Percentiles rank a stretch among this genome's conserved stretches.
These are phyloP conservation scores for Drosophila arizonae DNA, from an alignment of 1,140 invertebrate species.

Conservation along the genomic window DNA sequence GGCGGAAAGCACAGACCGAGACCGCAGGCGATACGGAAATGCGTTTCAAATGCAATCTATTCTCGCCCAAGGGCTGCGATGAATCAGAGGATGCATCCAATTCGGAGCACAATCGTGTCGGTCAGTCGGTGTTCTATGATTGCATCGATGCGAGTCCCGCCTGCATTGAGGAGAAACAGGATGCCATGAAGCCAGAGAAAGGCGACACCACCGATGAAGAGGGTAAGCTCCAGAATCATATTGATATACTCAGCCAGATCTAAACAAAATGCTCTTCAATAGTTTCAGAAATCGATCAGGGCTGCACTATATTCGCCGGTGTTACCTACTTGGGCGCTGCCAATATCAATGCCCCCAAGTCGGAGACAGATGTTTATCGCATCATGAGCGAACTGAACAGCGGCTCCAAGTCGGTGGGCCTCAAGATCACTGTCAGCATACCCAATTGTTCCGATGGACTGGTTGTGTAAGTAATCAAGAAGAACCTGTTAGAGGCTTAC, in stretches of 20 bases:
- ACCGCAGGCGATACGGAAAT: slow-evolving; percentile 51
- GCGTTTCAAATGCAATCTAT: slow-evolving; percentile 64
- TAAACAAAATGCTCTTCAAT: slow-evolving; percentile 39
- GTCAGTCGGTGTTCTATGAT: slow-evolving; percentile 84
- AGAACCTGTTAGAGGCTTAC: too few species aligned
- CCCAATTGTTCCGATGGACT: slow-evolving; percentile 94
- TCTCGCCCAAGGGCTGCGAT: slow-evolving; percentile 71
- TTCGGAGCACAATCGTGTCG: slow-evolving; percentile 74
- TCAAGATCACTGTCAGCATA: slow-evolving; percentile 95
- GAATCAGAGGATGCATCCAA: slow-evolving; percentile 72
- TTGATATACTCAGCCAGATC: neutral
- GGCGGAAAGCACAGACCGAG: slow-evolving; percentile 44
- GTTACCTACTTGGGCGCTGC: slow-evolving; percentile 97
- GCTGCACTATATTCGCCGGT: slow-evolving; percentile 95
- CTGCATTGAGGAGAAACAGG: slow-evolving; percentile 87
- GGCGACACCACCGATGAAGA: slow-evolving; percentile 87
- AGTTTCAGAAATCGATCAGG: slow-evolving; percentile 91
- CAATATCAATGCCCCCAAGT: slow-evolving; percentile 95
- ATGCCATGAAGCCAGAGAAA: slow-evolving; percentile 88
- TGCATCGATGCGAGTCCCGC: slow-evolving; percentile 84
- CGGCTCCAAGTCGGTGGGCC: slow-evolving; percentile 85
- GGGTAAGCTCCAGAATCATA: slow-evolving; percentile 82
- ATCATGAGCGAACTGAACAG: slow-evolving; percentile 96
- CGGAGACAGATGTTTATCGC: slow-evolving; percentile 96
- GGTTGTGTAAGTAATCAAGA: slow-evolving; percentile 87